Conservation (phyloP, 2,888 invertebrate genomes). For the Leucophenga montana region DNA sequence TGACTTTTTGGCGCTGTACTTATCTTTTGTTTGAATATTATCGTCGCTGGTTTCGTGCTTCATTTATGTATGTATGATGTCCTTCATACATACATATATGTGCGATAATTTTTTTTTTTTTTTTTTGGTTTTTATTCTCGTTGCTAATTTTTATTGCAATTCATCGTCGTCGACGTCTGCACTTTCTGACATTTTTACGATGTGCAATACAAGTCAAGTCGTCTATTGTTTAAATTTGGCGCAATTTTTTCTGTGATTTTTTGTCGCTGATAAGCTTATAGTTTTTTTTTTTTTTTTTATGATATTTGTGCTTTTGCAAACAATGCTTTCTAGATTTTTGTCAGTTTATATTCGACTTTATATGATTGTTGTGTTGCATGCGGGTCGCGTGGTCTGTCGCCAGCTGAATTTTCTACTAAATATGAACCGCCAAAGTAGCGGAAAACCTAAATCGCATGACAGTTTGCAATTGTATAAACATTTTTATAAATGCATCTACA, state of each 20-base stretch:
- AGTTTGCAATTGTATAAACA: slow-evolving; percentile 18
- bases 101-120: background rate
- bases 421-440: background rate
- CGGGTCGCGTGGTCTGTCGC: slow-evolving; percentile 1
- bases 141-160: slow-evolving; percentile 15
- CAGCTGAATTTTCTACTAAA: background rate
- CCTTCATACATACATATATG: background rate
- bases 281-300: slow-evolving; percentile 4
- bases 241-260: slow-evolving; percentile 16
- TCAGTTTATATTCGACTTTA: background rate
- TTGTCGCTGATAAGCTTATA: slow-evolving; percentile 8
- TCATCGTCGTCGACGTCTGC: background rate
- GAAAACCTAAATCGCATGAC: slow-evolving; percentile 16
- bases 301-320: background rate
- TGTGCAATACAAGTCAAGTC: background rate
- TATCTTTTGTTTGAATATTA: too few species aligned
- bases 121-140: too few species aligned
- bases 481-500: background rate
- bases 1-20: background rate
- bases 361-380: slow-evolving; percentile 11
- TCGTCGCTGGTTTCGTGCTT: background rate
- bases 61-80: background rate
- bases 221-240: slow-evolving; percentile 21
- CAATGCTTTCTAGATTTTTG: slow-evolving; percentile 7
- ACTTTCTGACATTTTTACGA: slow-evolving; percentile 19